Evolutionary conservation across 2,797 vertebrate species (phyloP).

Genomic region (Catharus ustulatus): DNA sequence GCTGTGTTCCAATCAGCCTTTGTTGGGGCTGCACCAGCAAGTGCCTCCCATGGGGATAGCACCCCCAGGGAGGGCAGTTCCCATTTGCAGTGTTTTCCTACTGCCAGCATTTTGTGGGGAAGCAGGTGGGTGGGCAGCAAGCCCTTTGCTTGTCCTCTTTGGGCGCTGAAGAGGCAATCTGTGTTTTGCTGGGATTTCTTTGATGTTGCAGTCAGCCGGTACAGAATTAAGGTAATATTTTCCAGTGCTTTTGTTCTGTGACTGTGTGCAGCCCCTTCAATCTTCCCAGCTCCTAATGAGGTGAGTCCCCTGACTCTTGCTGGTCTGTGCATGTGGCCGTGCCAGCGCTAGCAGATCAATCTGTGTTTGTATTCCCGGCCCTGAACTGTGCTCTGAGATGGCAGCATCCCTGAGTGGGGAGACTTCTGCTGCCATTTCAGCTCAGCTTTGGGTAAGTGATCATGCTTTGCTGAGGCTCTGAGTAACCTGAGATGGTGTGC

Average conservation of each 20-base stretch:
- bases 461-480: neutral
- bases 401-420: neutral
- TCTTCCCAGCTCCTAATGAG: neutral
- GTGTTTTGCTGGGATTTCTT: neutral
- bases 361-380: accelerated
- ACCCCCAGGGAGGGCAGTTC: neutral
- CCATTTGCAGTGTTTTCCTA: neutral
- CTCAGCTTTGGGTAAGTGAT: neutral
- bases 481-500: neutral
- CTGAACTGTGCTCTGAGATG: neutral
- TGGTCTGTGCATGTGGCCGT: neutral
- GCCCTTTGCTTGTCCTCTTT: neutral
- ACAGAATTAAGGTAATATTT: neutral
- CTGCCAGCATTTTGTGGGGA: neutral
- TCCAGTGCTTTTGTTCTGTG: neutral
- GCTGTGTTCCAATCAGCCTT: neutral
- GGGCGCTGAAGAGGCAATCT: neutral
- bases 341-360: neutral
- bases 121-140: neutral
- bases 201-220: accelerated
- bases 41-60: accelerated
- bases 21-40: neutral
- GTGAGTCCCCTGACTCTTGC: neutral
- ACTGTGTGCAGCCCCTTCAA: neutral
- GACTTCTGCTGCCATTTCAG: neutral